Evolutionary conservation across 2,888 invertebrate genomes (phyloP), one percentile per base, ranked within the genome.

Genomic region (Pseudeuparius sepicola): DNA sequence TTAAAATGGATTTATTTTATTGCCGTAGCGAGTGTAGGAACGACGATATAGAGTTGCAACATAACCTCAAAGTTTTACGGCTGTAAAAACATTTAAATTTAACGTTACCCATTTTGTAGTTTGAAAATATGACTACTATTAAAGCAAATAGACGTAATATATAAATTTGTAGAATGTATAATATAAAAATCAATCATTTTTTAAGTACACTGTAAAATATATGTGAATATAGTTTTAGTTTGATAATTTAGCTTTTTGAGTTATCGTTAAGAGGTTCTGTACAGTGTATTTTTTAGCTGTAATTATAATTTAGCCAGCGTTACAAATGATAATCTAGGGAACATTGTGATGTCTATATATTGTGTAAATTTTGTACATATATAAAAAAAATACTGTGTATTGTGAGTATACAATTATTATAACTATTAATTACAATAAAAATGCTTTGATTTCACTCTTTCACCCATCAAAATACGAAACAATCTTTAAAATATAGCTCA

Each of bases 291-390:
- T 54, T 41, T 50, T 60, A 61, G 57, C 53, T 58, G 55, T 61
- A 61, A 62, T 57, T 57, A 56, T 55, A 54, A 57, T 49, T 53
- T 60, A 57, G 59, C 56, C 53, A 54, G 56, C 57, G 57, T 60
- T 61, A 58, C 56, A 56, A 53, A 54, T 49, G 54, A 60, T 59
- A 62, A 58, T 62, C 59, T 61, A 63, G 60, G 60, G 60, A 63
- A 60, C 61, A 63, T 63, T 64, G 63, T 64, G 63, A 64, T 64
- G 63, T 63, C 62, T 63, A 61, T 62, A 63, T 62, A 61, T 48
- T 60, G 56, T 65, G 64, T 65, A 64, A 62, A 65, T 65, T 64
- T 65, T 65, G 64, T 65, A 64, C 62, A 65, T 65, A 65, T 51
- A 52, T 54, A 54, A 57, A 52, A 51, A 49, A 60, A 60, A 61